A percentile compares a stretch with the other conserved stretches of the same genome.
phyloP scores from a whole-genome alignment of 1,140 invertebrate genomes.

The Asobara japonica region DNA sequence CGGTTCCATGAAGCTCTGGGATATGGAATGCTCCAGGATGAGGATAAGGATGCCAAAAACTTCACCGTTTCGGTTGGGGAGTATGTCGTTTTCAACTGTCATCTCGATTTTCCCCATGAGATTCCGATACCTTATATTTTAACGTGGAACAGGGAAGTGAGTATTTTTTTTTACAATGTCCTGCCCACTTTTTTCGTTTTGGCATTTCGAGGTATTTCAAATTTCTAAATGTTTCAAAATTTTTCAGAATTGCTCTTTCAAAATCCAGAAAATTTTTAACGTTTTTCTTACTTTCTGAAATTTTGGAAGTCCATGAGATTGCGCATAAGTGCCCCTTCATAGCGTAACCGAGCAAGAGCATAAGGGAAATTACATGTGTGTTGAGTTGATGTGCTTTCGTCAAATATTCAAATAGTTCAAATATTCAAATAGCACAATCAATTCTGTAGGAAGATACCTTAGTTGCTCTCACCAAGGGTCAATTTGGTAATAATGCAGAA shows the following conservation, averaged over 20 bases:
- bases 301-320: too few relatives aligned
- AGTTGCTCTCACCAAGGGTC: not conserved
- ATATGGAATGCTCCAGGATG: constrained; percentile 62
- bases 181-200: not conserved
- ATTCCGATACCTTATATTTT: constrained; percentile 88
- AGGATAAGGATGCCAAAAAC: constrained; percentile 72
- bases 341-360: too few relatives aligned
- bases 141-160: constrained; percentile 91
- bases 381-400: too few relatives aligned
- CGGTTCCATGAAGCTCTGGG: constrained; percentile 52
- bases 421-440: too few relatives aligned
- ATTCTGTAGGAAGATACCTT: not conserved
- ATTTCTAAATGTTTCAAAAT: too few relatives aligned
- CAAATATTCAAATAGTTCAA: too few relatives aligned
- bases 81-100: constrained; percentile 88
- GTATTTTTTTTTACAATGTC: constrained; percentile 51
- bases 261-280: too few relatives aligned
- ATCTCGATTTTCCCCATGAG: constrained; percentile 88
- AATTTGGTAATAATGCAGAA: too few relatives aligned
- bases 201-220: too few relatives aligned
- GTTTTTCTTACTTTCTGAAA: too few relatives aligned
- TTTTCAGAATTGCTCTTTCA: too few relatives aligned
- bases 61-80: constrained; percentile 85
- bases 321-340: too few relatives aligned
- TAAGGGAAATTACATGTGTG: not conserved